These are phyloP conservation scores for Myathropa florea DNA, from an alignment of 2,888 invertebrate species.

Conservation along the genomic window DNA sequence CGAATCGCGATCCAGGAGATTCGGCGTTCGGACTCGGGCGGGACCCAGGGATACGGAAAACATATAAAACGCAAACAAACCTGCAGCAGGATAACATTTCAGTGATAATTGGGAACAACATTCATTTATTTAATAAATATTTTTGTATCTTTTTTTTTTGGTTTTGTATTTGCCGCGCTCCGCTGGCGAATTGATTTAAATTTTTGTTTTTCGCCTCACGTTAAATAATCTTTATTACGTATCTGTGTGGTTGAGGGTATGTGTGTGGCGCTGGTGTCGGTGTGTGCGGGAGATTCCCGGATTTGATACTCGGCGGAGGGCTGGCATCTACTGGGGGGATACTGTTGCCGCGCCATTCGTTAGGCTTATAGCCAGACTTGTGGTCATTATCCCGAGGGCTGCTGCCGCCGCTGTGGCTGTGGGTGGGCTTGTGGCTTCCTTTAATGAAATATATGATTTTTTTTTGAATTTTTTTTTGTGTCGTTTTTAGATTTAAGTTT, in stretches of 20 bases:
- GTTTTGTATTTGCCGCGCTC: slow-evolving; percentile 25
- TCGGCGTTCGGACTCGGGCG: background rate
- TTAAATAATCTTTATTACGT: slow-evolving; percentile 61
- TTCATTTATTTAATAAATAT: slow-evolving; percentile 68
- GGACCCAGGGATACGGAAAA: background rate
- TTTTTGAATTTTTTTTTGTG: background rate
- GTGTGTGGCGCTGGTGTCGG: background rate
- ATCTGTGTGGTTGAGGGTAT: slow-evolving; percentile 36
- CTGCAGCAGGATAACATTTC: slow-evolving; percentile 63
- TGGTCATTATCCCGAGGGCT: slow-evolving; percentile 76
- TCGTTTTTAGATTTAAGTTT: background rate
- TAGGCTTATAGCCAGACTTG: slow-evolving; percentile 77
- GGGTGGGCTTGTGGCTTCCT: slow-evolving; percentile 70
- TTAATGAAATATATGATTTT: slow-evolving; percentile 53
- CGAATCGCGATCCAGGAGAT: background rate
- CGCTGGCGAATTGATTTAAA: slow-evolving; percentile 17
- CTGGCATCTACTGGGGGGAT: slow-evolving; percentile 67
- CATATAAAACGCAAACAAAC: slow-evolving; percentile 44
- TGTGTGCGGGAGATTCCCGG: slow-evolving; percentile 11
- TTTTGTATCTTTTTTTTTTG: slow-evolving; percentile 17
- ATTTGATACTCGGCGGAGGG: slow-evolving; percentile 21
- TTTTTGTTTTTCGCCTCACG: slow-evolving; percentile 11
- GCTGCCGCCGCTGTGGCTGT: slow-evolving; percentile 60
- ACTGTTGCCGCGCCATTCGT: slow-evolving; percentile 76
- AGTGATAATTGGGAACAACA: slow-evolving; percentile 70